Conservation (phyloP, 2,113 vertebrate species). For the Corythoichthys haematopterus region DNA sequence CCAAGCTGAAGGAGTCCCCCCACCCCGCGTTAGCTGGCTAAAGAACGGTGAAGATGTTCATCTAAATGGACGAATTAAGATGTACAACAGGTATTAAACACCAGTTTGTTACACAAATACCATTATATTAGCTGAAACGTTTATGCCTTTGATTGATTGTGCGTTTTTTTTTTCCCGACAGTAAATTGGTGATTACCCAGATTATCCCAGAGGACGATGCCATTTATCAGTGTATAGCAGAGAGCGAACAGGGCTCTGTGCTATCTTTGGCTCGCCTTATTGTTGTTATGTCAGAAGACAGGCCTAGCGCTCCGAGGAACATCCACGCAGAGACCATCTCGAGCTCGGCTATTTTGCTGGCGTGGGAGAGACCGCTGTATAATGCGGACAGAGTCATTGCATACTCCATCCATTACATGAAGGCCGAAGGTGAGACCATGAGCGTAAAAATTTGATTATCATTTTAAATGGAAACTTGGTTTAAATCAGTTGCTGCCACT, state of each 20-base stretch:
- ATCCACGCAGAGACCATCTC: slow-evolving; percentile 93
- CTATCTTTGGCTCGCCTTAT: slow-evolving; percentile 86
- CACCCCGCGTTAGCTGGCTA: slow-evolving; percentile 87
- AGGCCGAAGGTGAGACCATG: slow-evolving; percentile 84
- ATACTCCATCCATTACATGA: slow-evolving; percentile 98
- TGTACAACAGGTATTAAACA: slow-evolving; percentile 86
- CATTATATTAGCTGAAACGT: not conserved
- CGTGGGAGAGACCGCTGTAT: slow-evolving; percentile 91
- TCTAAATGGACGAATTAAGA: slow-evolving; percentile 94
- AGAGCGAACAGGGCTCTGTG: slow-evolving; percentile 84
- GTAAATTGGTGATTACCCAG: slow-evolving; percentile 97
- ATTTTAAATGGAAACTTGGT: no score
- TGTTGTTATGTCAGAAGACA: slow-evolving; percentile 94
- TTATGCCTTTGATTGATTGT: slow-evolving; percentile 6
- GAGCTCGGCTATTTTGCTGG: slow-evolving; percentile 93
- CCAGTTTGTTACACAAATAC: not conserved
- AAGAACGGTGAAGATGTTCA: slow-evolving; percentile 90
- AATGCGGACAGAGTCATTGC: slow-evolving; percentile 96
- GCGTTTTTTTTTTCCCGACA: slow-evolving; percentile 38
- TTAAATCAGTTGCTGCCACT: slow-evolving; percentile 33
- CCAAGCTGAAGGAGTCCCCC: slow-evolving; percentile 86
- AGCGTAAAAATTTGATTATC: not conserved
- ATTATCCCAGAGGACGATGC: slow-evolving; percentile 97
- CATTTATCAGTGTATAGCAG: slow-evolving; percentile 94
- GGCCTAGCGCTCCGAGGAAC: slow-evolving; percentile 89